These are phyloP conservation scores for Stratiomys singularior DNA, from an alignment of 2,888 invertebrate genomes.

Conservation along the genomic window DNA sequence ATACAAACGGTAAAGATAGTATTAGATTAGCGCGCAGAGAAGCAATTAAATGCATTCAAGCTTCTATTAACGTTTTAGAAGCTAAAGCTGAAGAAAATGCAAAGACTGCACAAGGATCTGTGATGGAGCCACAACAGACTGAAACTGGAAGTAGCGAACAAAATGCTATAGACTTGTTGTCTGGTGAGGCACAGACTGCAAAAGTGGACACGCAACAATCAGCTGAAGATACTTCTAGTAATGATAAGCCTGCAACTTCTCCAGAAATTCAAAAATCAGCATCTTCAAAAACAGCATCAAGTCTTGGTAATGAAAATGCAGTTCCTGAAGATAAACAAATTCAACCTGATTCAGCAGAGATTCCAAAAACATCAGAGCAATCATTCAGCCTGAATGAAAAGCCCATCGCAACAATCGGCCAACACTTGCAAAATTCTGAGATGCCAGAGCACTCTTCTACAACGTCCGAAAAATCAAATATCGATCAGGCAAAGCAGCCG, in stretches of 20 bases:
- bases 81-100: constrained; percentile 72
- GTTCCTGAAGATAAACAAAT: neutral
- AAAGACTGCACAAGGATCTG: constrained; percentile 39
- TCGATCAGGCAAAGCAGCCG: neutral
- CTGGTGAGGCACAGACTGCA: neutral
- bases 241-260: neutral
- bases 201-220: neutral
- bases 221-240: neutral
- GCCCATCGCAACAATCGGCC: too few species aligned
- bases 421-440: neutral
- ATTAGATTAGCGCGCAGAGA: constrained; percentile 87
- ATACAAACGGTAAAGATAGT: constrained; percentile 91
- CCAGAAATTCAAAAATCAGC: neutral
- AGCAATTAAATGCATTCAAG: constrained; percentile 88
- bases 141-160: neutral
- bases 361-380: neutral
- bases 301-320: neutral
- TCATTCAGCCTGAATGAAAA: neutral
- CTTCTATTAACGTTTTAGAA: constrained; percentile 86
- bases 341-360: too few species aligned
- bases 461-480: neutral
- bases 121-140: constrained; percentile 22
- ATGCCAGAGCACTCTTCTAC: neutral
- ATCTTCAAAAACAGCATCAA: too few species aligned
- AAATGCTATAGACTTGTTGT: neutral